A percentile compares a stretch with the other conserved stretches of the same genome.
These are phyloP conservation scores for Abrostola triplasia DNA, from an alignment of 2,888 invertebrate species.

Conservation along the genomic window DNA sequence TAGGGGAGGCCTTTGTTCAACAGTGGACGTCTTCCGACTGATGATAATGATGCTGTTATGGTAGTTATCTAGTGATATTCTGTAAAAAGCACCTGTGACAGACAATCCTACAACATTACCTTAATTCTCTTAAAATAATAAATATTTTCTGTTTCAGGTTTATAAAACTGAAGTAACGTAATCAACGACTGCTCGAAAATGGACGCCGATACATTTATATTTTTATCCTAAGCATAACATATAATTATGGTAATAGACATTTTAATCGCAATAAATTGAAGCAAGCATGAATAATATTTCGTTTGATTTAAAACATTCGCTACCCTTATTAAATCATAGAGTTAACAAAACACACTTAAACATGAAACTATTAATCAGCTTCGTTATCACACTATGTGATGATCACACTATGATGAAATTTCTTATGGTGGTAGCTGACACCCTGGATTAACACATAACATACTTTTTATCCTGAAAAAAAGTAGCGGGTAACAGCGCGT, in stretches of 20 bases:
- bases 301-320: constrained; percentile 12
- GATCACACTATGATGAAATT: too few species aligned
- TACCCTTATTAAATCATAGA: neutral
- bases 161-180: neutral
- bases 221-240: constrained; percentile 3
- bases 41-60: too few species aligned
- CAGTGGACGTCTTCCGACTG: too few species aligned
- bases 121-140: neutral
- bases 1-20: too few species aligned
- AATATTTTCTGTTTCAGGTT: constrained; percentile 10
- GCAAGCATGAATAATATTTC: constrained; percentile 30
- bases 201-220: constrained; percentile 23
- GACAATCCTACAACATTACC: neutral
- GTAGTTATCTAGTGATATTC: too few species aligned
- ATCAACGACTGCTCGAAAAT: constrained; percentile 15
- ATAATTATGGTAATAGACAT: constrained; percentile 24
- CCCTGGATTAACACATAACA: too few species aligned
- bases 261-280: constrained; percentile 46
- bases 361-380: too few species aligned
- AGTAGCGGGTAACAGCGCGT: too few species aligned
- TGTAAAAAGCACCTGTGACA: neutral
- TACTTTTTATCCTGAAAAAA: too few species aligned
- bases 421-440: too few species aligned
- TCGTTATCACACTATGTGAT: too few species aligned
- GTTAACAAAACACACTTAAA: too few species aligned